Base-by-base conservation (phyloP, 2,113 vertebrate species). In the Aegithalos caudatus region DNA sequence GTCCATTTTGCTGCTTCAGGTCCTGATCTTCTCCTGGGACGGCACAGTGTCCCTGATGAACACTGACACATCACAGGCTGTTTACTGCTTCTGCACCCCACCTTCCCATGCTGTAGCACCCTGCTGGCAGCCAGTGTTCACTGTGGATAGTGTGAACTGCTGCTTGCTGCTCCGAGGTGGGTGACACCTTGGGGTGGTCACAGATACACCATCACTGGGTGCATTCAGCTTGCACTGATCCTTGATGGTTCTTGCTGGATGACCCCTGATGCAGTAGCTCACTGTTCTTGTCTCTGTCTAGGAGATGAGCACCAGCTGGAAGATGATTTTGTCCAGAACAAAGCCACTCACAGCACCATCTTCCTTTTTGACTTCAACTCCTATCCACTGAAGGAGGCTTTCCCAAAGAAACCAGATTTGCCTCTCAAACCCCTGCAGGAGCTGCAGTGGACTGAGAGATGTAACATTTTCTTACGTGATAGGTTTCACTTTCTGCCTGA, bases 151-250 rank as follows among this genome's bases (percentile, higher is more conserved):
- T 47, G 79, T 80, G 24, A 97, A 96, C 14, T 95, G 97, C 7
- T 97, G 80, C 66, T 95, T 99, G 78, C 96, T 98, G 66, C 97
- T 99, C 87, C 95, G 83, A 97, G 99, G 99, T 99, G 92, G 9
- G 65, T 77, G 64, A 23, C 51, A 31, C 37, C 29, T 73, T 28
- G 33, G 18, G 25, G 5, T 50, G 54, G 4, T 23, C 62, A 28
- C 6, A 12, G n/a, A 16, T 40, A 15, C 18, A 5, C 13, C 57
- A 16, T 51, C 44, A 18, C 38, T 76, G 76, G 7, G 6, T 73
- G 24, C 67, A 11, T 78, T 89, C 77, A 60, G 53, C 72, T 83
- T 51, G 58, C n/a, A 11, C 58, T 81, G 62, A 12, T 47, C 67
- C 67, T 40, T 48, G 24, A 5, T 15, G 24, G 18, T 9, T 88